Base-by-base conservation (phyloP, 2,888 invertebrate species). In the Lathronympha strigana region DNA sequence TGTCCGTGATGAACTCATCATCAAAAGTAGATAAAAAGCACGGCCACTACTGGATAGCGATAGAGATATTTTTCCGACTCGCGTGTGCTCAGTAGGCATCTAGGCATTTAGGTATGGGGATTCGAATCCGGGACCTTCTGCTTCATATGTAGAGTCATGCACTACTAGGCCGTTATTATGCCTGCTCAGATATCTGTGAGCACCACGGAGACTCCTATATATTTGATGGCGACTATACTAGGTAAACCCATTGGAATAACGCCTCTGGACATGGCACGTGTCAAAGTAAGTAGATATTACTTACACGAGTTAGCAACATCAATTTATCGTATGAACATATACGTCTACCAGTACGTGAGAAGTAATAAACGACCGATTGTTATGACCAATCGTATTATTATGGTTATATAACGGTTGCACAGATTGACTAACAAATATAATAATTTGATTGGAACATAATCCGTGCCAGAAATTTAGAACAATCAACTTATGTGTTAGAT, bases 351-450 rank as follows among this genome's bases (percentile, higher is more conserved):
- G 28, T 58, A 51, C n/a, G 31, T 51, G 62, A 36, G 47, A 62
- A 47, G 62, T 54, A 47, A 47, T 43, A 53, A 50, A 8, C 33
- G 25, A n/a, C n/a, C 15, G 28, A 43, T 43, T 50, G 40, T 57
- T 57, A 57, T 40, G 6, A 25, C 45, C 50, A 50, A 40, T 57
- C 40, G 11, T 28, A 53, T 21, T 45, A 28, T 51, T 43, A 51
- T 58, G 36, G 25, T 64, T 64, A 53, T 33, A 53, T 45, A 64
- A 64, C 45, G 43, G 45, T 64, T 51, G 64, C 58, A 50, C 43
- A 51, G 58, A 53, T 64, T 64, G 64, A 36, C 51, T 47, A 17
- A 49, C 54, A 64, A 51, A 64, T 25, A 47, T 33, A 57, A 47
- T 51, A 57, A 43, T 45, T 33, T 58, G 23, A 50, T 51, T 58